Percentiles rank a stretch among this genome's conserved stretches.
These are phyloP conservation scores for Mylabris phalerata DNA, from an alignment of 1,140 invertebrate genomes.

Conservation along the genomic window DNA sequence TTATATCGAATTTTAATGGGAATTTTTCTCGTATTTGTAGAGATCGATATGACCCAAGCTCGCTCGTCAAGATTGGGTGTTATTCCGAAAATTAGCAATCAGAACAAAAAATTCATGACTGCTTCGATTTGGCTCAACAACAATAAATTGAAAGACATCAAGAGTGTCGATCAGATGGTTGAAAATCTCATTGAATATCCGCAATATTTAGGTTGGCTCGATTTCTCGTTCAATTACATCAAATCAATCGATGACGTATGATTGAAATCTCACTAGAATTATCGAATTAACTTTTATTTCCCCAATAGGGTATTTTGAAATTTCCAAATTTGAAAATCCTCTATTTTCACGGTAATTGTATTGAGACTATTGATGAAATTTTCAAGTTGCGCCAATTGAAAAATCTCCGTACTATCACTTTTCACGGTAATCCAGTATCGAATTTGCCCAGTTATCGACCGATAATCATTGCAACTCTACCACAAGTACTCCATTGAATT, in stretches of 20 bases:
- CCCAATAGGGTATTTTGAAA: slow-evolving; percentile 29
- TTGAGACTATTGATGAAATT: slow-evolving; percentile 41
- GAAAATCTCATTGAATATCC: slow-evolving; percentile 42
- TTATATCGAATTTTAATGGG: background rate
- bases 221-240: slow-evolving; percentile 50
- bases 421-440: slow-evolving; percentile 51
- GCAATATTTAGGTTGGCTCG: slow-evolving; percentile 45
- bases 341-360: slow-evolving; percentile 49
- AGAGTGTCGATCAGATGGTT: slow-evolving; percentile 39
- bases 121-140: slow-evolving; percentile 49
- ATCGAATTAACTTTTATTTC: background rate
- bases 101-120: slow-evolving; percentile 43
- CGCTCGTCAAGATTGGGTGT: slow-evolving; percentile 37
- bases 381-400: slow-evolving; percentile 41
- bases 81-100: slow-evolving; percentile 37
- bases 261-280: background rate
- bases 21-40: slow-evolving; percentile 21
- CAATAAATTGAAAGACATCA: slow-evolving; percentile 43
- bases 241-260: slow-evolving; percentile 42
- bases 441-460: slow-evolving; percentile 42
- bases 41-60: slow-evolving; percentile 27
- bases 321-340: slow-evolving; percentile 40
- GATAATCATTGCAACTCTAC: slow-evolving; percentile 44
- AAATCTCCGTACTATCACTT: slow-evolving; percentile 45
- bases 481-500: slow-evolving; percentile 38